phyloP scores from a whole-genome alignment of 2,113 vertebrate species.

The Onychorhynchus coronatus region DNA sequence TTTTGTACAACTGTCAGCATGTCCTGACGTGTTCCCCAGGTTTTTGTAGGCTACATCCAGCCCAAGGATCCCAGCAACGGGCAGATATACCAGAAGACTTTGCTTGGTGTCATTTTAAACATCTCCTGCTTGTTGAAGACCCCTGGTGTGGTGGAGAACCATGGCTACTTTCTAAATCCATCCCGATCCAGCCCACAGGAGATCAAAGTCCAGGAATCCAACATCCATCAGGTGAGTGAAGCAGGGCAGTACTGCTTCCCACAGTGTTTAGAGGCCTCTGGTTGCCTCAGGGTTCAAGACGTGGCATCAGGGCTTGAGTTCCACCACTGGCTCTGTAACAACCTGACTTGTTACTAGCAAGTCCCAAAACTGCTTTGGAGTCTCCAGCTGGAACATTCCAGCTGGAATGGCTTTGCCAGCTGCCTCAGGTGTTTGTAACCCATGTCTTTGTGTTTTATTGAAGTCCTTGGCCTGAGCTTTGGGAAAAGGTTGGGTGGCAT shows the following conservation, averaged over 20 bases:
- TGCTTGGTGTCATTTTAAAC: constrained; percentile 84
- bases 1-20: background rate
- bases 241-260: background rate
- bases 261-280: rapidly evolving
- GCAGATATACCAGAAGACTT: constrained; percentile 93
- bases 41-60: constrained; percentile 90
- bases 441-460: rapidly evolving
- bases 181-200: constrained; percentile 93
- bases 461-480: background rate
- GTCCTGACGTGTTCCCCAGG: constrained; percentile 66
- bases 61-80: constrained; percentile 92
- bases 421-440: background rate
- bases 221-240: constrained; percentile 90
- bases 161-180: constrained; percentile 91
- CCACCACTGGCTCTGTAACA: rapidly evolving
- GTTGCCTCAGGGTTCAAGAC: background rate
- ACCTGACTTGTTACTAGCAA: background rate
- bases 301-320: rapidly evolving
- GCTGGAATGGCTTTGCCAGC: rapidly evolving
- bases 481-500: background rate
- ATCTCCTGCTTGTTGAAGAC: constrained; percentile 95
- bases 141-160: constrained; percentile 91
- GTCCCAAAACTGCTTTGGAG: background rate
- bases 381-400: background rate
- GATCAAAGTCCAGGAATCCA: constrained; percentile 96